phyloP scores from a whole-genome alignment of 1,140 invertebrate genomes.

The Zeugodacus cucurbitae region DNA sequence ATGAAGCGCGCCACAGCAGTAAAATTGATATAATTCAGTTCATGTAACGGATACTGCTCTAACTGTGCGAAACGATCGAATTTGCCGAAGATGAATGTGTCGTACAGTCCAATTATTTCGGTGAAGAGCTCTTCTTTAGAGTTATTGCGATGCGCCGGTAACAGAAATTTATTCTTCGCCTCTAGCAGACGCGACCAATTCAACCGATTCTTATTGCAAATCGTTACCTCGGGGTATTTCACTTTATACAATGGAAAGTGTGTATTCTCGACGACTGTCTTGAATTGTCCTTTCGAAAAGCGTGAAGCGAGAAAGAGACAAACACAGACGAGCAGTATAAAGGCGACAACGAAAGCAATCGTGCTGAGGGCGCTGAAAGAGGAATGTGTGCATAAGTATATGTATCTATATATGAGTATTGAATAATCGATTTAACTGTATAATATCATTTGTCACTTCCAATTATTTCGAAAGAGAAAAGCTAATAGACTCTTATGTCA shows the following conservation, averaged over 20 bases:
- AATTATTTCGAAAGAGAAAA: too few relatives aligned
- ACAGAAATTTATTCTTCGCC: conserved; percentile 54
- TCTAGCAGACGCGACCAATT: conserved; percentile 56
- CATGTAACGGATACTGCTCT: conserved; percentile 49
- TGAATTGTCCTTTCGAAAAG: conserved; percentile 51
- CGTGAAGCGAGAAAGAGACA: conserved; percentile 50
- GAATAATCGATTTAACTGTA: too few relatives aligned
- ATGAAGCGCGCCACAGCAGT: conserved; percentile 56
- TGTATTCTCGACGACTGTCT: conserved; percentile 62
- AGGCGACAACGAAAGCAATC: conserved; percentile 52
- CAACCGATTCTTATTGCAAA: conserved; percentile 61
- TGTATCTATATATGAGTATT: too few relatives aligned
- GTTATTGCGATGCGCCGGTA: conserved; percentile 48
- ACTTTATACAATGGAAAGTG: conserved; percentile 59
- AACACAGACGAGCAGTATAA: conserved; percentile 55
- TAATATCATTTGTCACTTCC: too few relatives aligned
- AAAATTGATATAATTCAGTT: conserved; percentile 55
- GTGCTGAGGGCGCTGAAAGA: background rate
- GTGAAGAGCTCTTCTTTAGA: conserved; percentile 27
- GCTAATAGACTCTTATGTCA: too few relatives aligned
- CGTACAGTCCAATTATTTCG: conserved; percentile 46
- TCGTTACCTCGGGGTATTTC: conserved; percentile 60
- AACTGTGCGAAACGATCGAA: conserved; percentile 54
- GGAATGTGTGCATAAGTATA: background rate
- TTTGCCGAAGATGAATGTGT: conserved; percentile 53